Evolutionary conservation across 2,113 vertebrate genomes (phyloP).

Genomic region (Phylloscopus trochilus): DNA sequence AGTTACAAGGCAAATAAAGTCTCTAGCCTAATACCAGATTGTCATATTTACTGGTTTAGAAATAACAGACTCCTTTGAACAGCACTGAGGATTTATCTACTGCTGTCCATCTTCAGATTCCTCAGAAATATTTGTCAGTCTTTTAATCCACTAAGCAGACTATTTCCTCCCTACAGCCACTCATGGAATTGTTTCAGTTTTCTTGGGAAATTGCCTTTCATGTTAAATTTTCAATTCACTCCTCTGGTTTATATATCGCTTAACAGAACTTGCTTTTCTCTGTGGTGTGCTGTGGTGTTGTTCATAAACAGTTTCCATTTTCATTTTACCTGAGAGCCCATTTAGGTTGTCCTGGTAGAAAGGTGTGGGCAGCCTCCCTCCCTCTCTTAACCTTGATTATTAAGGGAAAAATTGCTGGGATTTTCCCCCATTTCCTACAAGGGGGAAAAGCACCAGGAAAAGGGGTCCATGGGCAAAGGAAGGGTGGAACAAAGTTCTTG

Average conservation of each 20-base stretch:
- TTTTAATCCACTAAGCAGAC: background rate
- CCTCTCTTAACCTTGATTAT: background rate
- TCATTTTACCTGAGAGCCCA: background rate
- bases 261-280: background rate
- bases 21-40: background rate
- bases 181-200: background rate
- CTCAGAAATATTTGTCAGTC: background rate
- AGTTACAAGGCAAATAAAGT: background rate
- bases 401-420: background rate
- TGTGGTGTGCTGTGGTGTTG: background rate
- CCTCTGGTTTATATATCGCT: background rate
- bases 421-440: background rate
- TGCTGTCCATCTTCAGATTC: background rate
- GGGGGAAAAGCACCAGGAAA: background rate
- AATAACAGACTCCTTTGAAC: background rate
- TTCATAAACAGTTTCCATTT: background rate
- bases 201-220: background rate
- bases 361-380: background rate
- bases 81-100: background rate
- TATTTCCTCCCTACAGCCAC: background rate
- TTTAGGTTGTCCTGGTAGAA: rapidly evolving
- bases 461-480: rapidly evolving
- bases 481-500: rapidly evolving
- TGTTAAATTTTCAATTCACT: background rate
- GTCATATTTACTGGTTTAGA: background rate